These are phyloP conservation scores for Arothron firmamentum DNA, from an alignment of 2,113 vertebrate genomes.

Conservation along the genomic window DNA sequence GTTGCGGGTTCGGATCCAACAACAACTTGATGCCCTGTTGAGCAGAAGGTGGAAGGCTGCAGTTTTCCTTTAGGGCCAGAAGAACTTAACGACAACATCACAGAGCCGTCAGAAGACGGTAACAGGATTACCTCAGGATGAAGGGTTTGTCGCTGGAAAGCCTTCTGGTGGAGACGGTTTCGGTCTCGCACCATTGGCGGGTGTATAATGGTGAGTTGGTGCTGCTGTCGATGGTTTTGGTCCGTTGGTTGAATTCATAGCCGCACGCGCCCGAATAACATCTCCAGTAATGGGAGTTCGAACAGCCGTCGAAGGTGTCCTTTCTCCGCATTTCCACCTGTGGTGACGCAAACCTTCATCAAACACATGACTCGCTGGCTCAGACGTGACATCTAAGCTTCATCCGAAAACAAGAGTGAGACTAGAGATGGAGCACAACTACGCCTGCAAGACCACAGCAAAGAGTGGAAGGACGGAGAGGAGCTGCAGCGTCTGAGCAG, in stretches of 20 bases:
- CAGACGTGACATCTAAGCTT: too few species aligned
- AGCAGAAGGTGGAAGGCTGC: neutral
- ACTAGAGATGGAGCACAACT: too few species aligned
- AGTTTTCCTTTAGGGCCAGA: neutral
- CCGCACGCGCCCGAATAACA: slow-evolving; percentile 49
- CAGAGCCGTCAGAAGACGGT: neutral
- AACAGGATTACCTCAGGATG: slow-evolving; percentile 35
- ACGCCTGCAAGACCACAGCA: too few species aligned
- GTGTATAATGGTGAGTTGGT: neutral
- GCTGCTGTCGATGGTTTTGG: slow-evolving; percentile 24
- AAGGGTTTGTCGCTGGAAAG: slow-evolving; percentile 59
- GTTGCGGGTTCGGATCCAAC: slow-evolving; percentile 34
- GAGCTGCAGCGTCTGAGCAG: too few species aligned
- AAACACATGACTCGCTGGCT: too few species aligned
- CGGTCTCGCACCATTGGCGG: slow-evolving; percentile 57
- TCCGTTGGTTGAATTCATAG: rapidly evolving
- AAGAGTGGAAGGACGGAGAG: too few species aligned
- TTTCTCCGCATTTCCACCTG: slow-evolving; percentile 59
- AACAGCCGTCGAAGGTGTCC: slow-evolving; percentile 24
- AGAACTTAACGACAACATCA: neutral
- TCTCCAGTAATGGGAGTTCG: rapidly evolving
- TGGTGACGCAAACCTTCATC: too few species aligned
- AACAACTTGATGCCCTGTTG: slow-evolving; percentile 41
- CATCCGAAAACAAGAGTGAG: too few species aligned
- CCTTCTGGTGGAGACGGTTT: slow-evolving; percentile 30